These are phyloP conservation scores for Mixornis gularis DNA, from an alignment of 2,113 vertebrate genomes.

Conservation along the genomic window DNA sequence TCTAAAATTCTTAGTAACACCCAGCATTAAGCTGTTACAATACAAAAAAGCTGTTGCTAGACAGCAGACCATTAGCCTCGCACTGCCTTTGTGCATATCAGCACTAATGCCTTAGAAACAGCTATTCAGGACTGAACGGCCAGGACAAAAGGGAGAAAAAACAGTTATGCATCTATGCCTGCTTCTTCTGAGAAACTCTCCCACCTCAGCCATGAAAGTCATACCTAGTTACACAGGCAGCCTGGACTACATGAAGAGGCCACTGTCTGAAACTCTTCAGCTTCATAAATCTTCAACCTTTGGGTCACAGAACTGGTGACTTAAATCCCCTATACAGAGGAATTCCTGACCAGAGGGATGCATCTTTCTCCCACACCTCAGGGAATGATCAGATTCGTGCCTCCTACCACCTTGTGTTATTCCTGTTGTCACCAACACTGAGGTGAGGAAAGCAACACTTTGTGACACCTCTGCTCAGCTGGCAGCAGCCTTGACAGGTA, in stretches of 20 bases:
- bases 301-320: neutral
- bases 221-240: neutral
- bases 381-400: neutral
- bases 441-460: neutral
- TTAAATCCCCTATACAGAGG: neutral
- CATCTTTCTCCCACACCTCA: neutral
- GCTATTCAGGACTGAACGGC: neutral
- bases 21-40: neutral
- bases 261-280: neutral
- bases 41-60: neutral
- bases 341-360: neutral
- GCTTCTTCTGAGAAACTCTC: neutral
- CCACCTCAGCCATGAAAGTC: neutral
- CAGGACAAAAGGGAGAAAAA: neutral
- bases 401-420: neutral
- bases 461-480: neutral
- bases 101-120: neutral
- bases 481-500: neutral
- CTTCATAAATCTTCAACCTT: neutral
- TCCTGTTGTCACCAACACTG: neutral
- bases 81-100: neutral
- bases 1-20: neutral
- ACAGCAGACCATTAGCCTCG: neutral
- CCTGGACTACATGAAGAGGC: neutral
- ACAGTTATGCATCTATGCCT: neutral